A percentile compares a stretch with the other conserved stretches of the same genome.
These are phyloP conservation scores for Thalassoma bifasciatum DNA, from an alignment of 2,113 vertebrate genomes.

Conservation along the genomic window DNA sequence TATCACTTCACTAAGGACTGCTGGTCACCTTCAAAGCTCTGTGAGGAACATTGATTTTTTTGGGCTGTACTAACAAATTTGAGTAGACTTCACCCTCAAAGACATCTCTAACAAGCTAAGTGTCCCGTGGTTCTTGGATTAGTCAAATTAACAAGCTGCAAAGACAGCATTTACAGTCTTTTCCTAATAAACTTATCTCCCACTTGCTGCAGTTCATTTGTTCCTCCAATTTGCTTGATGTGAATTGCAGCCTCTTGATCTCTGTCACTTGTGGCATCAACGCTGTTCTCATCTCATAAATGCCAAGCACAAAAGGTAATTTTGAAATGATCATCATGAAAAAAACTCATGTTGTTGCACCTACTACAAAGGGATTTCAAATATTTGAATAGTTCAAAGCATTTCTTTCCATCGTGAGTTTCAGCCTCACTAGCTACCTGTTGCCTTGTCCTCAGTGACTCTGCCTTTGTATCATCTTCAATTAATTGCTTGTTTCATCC, in stretches of 20 bases:
- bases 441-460: neutral
- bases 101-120: neutral
- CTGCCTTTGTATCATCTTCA: constrained; percentile 9
- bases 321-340: neutral
- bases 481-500: constrained; percentile 26
- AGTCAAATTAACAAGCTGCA: constrained; percentile 6
- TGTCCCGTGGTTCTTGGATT: neutral
- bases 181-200: neutral
- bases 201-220: neutral
- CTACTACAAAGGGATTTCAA: too few relatives aligned
- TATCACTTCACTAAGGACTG: neutral
- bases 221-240: neutral
- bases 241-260: neutral
- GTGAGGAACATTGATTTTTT: neutral
- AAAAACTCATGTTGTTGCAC: neutral
- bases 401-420: neutral
- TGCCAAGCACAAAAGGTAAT: neutral
- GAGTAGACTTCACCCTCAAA: neutral
- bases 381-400: neutral
- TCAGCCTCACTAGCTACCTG: neutral
- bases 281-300: neutral
- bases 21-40: neutral
- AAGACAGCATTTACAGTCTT: neutral
- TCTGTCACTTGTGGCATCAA: neutral
- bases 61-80: neutral